Conservation (phyloP, 1,140 invertebrate genomes). For the Schlechtendalia chinensis region DNA sequence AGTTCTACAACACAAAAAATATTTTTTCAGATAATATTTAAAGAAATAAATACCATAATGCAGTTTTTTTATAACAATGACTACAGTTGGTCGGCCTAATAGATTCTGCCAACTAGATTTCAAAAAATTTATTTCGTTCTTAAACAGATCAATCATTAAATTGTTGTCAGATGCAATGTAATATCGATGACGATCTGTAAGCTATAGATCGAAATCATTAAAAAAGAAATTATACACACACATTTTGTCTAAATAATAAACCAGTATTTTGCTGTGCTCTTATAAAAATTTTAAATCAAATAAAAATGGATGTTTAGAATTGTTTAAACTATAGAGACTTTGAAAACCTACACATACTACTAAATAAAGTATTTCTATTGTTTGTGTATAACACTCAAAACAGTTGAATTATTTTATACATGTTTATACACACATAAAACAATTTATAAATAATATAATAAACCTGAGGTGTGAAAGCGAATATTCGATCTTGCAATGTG, state of each 20-base stretch:
- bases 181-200: conserved; percentile 92
- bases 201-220: conserved; percentile 63
- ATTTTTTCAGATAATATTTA: conserved; percentile 16
- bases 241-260: too few species aligned
- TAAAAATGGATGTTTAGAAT: too few species aligned
- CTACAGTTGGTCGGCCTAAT: conserved; percentile 84
- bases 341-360: too few species aligned
- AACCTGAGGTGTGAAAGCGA: conserved; percentile 98
- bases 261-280: too few species aligned
- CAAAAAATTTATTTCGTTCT: conserved; percentile 93
- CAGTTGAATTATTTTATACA: too few species aligned
- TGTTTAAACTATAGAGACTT: too few species aligned
- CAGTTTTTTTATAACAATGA: conserved; percentile 81
- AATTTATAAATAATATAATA: conserved; percentile 51
- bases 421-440: too few species aligned
- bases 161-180: conserved; percentile 96
- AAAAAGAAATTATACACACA: conserved; percentile 4
- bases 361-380: too few species aligned
- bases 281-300: too few species aligned
- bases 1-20: not conserved
- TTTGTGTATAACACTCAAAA: too few species aligned
- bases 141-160: conserved; percentile 94
- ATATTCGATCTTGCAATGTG: conserved; percentile 90
- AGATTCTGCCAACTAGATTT: conserved; percentile 95
- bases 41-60: conserved; percentile 77